Base-by-base conservation (phyloP, 2,797 vertebrate genomes). In the Epinephelus coioides region DNA sequence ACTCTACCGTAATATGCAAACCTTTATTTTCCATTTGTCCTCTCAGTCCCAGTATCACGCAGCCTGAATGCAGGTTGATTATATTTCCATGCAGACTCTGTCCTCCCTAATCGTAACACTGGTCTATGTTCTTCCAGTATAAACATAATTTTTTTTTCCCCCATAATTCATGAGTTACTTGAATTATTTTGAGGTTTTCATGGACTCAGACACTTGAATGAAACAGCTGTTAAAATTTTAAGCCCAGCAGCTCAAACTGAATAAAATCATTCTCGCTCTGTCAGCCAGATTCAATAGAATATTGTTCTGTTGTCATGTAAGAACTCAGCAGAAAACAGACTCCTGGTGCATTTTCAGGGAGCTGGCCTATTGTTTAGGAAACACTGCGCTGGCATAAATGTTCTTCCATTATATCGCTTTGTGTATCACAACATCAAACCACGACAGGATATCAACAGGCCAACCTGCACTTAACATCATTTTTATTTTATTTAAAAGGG, bases 81-180 rank as follows among this genome's bases (percentile, higher is more conserved):
- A 47, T 54, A 30, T 72, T 63, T 3, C 50, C 7, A 55, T 49
- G 23, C 67, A 17, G 38, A 12, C 38, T 47, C 44, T 3, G 0
- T 61, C 56, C 69, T 73, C 34, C 27, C 73, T 12, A 46, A 34
- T 66, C 25, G 9, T 60, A 44, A 7, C 8, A 3, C 18, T 5
- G 25, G 5, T 1, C 60, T 47, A 55, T 72, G 51, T 38, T 61
- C 40, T 21, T 62, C 49, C 43, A 23, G 12, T 6, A 6, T 66
- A 57, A 12, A 50, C 23, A 67, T 46, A 73, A 61, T 78, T 63
- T 78, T 63, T 63, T 8, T 66, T 78, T 72, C 27, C 19, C 60
- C 70, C 70, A 82, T 81, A 72, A 89, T 86, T 86, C 73, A 86
- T 76, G 72, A 80, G 59, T 56, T 53, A 18, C 49, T 71, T 21